Base-by-base conservation (phyloP, 2,797 vertebrate genomes). In the Acanthis flammea region DNA sequence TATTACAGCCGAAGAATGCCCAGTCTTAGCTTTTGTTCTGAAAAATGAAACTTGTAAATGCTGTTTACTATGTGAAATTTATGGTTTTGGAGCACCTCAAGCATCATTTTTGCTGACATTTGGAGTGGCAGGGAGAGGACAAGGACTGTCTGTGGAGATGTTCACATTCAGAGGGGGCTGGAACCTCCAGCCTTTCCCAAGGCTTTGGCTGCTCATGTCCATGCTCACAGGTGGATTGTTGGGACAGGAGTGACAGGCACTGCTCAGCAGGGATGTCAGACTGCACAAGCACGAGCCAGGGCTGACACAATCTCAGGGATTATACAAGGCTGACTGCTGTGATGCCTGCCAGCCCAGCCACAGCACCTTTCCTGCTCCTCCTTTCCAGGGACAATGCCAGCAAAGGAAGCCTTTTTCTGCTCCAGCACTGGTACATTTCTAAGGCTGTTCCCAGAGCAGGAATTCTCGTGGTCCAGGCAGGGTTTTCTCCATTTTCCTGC, bases 61-160 rank as follows among this genome's bases (percentile, higher is more conserved):
- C 39, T 48, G 12, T 33, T 47, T 55, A 17, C n/a, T 33, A 0
- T 0, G 2, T 37, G 79, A 72, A 22, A 16, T 68, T 30, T 25
- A 19, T 4, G 3, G 6, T 23, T 3, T 27, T 57, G 33, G 54
- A 53, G 5, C 62, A 18, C 31, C n/a, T 19, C 25, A 33, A 2
- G 19, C 18, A 8, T n/a, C 5, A 1, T 48, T 78, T 68, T 28
- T n/a, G 14, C 19, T 61, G 82, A 14, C 12, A 37, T 37, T 87
- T 41, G 14, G 58, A 61, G 12, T 11, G 31, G 25, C 33, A 39
- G 30, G 33, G 48, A 21, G 70, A 60, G 30, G 89, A 6, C 10
- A 22, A 25, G 82, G 48, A 3, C 9, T 3, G 5, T 10, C 25
- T 76, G 27, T 53, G 48, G 39, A 60, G 51, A 37, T 10, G 41